These are phyloP conservation scores for Mesembrinibis cayennensis DNA, from an alignment of 2,113 vertebrate genomes.

Conservation along the genomic window DNA sequence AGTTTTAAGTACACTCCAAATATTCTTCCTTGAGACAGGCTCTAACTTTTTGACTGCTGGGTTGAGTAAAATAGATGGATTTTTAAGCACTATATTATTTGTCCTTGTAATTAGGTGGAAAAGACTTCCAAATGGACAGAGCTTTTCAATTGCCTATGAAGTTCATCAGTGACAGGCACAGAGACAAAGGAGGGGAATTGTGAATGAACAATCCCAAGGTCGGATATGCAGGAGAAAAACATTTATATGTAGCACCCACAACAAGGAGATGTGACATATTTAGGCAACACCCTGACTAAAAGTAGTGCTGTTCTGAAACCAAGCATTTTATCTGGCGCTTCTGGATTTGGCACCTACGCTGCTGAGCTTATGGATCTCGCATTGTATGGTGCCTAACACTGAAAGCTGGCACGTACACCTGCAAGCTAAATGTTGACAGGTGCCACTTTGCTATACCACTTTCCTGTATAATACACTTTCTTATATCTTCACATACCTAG, in stretches of 20 bases:
- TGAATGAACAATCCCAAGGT: background rate
- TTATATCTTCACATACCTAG: background rate
- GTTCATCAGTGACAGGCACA: background rate
- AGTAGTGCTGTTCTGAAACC: background rate
- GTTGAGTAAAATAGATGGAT: background rate
- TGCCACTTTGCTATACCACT: background rate
- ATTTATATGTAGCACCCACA: background rate
- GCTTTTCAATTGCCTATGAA: background rate
- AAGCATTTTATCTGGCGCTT: rapidly evolving
- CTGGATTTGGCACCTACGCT: background rate
- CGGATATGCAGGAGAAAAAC: background rate
- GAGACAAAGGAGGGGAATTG: background rate
- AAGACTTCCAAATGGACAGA: background rate
- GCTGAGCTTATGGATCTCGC: background rate
- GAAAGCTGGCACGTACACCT: background rate
- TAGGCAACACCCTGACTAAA: background rate
- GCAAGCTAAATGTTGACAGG: background rate
- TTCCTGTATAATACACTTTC: background rate
- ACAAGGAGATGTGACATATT: background rate
- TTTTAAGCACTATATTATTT: background rate
- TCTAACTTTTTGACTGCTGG: background rate
- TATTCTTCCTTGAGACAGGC: background rate
- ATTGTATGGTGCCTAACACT: rapidly evolving
- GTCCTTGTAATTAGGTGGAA: background rate
- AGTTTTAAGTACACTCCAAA: background rate